Evolutionary conservation across 1,140 invertebrate genomes (phyloP).

Genomic region (Papilio glaucus): DNA sequence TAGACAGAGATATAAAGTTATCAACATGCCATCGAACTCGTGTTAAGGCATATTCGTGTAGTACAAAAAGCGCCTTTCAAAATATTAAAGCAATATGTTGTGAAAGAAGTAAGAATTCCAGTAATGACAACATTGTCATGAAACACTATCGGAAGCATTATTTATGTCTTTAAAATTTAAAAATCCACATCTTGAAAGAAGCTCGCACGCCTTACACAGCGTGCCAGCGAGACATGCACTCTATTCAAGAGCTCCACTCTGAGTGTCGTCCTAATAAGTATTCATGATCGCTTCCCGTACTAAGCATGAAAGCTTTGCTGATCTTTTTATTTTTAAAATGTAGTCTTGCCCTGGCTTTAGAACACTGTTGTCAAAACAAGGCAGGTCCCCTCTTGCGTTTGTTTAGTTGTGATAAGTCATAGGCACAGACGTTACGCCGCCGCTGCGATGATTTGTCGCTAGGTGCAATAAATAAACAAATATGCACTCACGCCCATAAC

Average conservation of each 20-base stretch:
- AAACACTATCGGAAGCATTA: not conserved
- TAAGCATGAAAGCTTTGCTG: not conserved
- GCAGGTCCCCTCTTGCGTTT: not conserved
- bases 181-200: not conserved
- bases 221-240: slow-evolving; percentile 11
- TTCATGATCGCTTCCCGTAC: slow-evolving; percentile 8
- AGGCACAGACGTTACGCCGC: too few relatives aligned
- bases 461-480: too few relatives aligned
- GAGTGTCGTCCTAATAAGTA: slow-evolving; percentile 1
- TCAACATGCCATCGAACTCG: too few relatives aligned
- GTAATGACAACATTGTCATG: not conserved
- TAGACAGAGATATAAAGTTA: too few relatives aligned
- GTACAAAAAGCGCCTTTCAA: not conserved
- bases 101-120: too few relatives aligned
- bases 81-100: slow-evolving; percentile 5
- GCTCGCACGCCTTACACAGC: not conserved
- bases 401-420: too few relatives aligned
- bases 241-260: not conserved
- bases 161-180: not conserved
- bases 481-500: too few relatives aligned
- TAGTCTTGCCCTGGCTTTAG: not conserved
- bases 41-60: too few relatives aligned
- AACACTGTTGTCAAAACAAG: not conserved
- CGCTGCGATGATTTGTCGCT: too few relatives aligned
- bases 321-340: slow-evolving; percentile 12